Evolutionary conservation across 2,888 invertebrate species (phyloP).

Genomic region (Linyphia triangularis): DNA sequence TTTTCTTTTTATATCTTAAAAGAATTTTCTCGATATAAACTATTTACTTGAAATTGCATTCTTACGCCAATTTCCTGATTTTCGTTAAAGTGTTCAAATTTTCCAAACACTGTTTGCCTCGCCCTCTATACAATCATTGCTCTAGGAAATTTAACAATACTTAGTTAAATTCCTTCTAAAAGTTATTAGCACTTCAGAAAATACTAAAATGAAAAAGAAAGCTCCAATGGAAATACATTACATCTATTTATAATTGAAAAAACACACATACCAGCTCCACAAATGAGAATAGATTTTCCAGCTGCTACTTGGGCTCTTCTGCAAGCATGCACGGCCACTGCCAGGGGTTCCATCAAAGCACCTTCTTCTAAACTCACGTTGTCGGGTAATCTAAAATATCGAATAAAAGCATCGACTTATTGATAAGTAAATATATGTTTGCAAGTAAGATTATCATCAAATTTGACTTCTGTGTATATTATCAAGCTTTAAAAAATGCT

Average conservation of each 20-base stretch:
- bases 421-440: neutral
- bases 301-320: conserved; percentile 87
- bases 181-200: too few species aligned
- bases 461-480: neutral
- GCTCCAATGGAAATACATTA: too few species aligned
- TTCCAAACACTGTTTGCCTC: too few species aligned
- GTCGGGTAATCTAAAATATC: conserved; percentile 87
- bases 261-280: conserved; percentile 78
- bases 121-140: too few species aligned
- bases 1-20: too few species aligned
- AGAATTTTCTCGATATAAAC: too few species aligned
- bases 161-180: too few species aligned
- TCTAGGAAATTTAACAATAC: too few species aligned
- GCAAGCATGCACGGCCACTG: conserved; percentile 96
- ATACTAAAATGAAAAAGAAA: too few species aligned
- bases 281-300: conserved; percentile 80
- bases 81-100: too few species aligned
- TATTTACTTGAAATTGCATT: too few species aligned
- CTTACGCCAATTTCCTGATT: too few species aligned
- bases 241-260: neutral
- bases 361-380: conserved; percentile 95
- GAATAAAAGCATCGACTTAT: neutral
- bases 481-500: neutral
- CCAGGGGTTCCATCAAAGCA: conserved; percentile 93
- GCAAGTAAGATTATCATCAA: neutral